A percentile compares a stretch with the other conserved stretches of the same genome.
Conservation (phyloP, 2,888 invertebrate species). For the Dromius quadrimaculatus region DNA sequence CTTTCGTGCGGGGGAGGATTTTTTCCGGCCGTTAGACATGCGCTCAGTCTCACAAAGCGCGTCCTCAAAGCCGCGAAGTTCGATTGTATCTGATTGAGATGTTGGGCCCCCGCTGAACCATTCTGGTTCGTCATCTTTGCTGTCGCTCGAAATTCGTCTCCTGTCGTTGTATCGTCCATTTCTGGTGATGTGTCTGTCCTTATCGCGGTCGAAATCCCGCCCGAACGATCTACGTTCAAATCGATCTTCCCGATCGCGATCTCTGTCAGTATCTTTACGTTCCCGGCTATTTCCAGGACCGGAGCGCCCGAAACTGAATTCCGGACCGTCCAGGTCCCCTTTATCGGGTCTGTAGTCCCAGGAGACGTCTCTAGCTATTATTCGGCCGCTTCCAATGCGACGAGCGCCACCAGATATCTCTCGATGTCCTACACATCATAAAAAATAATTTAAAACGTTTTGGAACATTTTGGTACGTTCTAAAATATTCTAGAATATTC, state of each 20-base stretch:
- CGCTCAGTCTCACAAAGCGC: slow-evolving; percentile 66
- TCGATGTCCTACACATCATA: slow-evolving; percentile 64
- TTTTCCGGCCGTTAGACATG: slow-evolving; percentile 60
- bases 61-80: slow-evolving; percentile 92
- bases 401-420: slow-evolving; percentile 65
- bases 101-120: slow-evolving; percentile 93
- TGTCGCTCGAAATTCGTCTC: slow-evolving; percentile 69
- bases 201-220: slow-evolving; percentile 67
- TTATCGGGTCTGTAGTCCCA: slow-evolving; percentile 69
- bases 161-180: slow-evolving; percentile 71
- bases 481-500: no score
- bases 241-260: slow-evolving; percentile 58
- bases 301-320: slow-evolving; percentile 39
- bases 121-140: slow-evolving; percentile 86
- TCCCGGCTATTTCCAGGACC: slow-evolving; percentile 56
- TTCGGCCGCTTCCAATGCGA: slow-evolving; percentile 89
- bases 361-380: slow-evolving; percentile 73
- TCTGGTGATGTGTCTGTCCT: slow-evolving; percentile 63
- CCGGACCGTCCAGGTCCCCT: slow-evolving; percentile 52
- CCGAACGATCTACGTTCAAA: slow-evolving; percentile 73
- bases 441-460: no score
- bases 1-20: slow-evolving; percentile 66
- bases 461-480: no score
- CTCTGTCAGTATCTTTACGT: slow-evolving; percentile 57
- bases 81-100: slow-evolving; percentile 92